A percentile compares a stretch with the other conserved stretches of the same genome.
Conservation (phyloP, 2,797 vertebrate species). For the Bufotes viridis region DNA sequence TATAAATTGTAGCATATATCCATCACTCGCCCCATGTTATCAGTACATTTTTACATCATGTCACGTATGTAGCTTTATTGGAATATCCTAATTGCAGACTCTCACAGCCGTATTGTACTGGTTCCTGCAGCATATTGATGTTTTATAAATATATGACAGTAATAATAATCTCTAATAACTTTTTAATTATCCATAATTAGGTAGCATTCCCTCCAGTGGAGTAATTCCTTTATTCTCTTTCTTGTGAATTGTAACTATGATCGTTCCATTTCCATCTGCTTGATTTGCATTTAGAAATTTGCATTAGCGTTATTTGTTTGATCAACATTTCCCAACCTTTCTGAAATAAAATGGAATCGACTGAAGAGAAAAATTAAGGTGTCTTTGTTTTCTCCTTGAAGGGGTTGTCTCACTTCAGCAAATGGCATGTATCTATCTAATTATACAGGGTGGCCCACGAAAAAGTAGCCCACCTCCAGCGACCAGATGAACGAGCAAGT, state of each 20-base stretch:
- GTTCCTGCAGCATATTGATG: conserved; percentile 40
- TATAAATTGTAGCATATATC: neutral
- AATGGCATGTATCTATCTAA: no score
- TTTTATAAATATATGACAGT: conserved; percentile 56
- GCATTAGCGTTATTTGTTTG: neutral
- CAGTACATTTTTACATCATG: conserved; percentile 4
- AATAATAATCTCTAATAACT: conserved; percentile 54
- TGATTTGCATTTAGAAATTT: conserved; percentile 3
- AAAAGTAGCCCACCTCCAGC: no score
- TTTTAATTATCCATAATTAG: conserved; percentile 53
- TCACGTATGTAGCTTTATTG: neutral
- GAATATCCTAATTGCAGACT: conserved; percentile 30
- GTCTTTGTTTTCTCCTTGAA: neutral
- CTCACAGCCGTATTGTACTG: conserved; percentile 6
- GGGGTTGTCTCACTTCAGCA: no score
- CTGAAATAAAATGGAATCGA: neutral
- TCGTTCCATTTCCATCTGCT: neutral
- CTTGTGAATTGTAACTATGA: conserved; percentile 18
- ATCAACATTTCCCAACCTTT: neutral
- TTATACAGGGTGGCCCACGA: no score
- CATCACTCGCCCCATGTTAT: neutral
- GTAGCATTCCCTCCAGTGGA: conserved; percentile 34
- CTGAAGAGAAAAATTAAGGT: neutral
- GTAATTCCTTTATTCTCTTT: conserved; percentile 47
- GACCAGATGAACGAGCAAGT: no score